These are phyloP conservation scores for Ormia ochracea DNA, from an alignment of 2,888 invertebrate species.

Conservation along the genomic window DNA sequence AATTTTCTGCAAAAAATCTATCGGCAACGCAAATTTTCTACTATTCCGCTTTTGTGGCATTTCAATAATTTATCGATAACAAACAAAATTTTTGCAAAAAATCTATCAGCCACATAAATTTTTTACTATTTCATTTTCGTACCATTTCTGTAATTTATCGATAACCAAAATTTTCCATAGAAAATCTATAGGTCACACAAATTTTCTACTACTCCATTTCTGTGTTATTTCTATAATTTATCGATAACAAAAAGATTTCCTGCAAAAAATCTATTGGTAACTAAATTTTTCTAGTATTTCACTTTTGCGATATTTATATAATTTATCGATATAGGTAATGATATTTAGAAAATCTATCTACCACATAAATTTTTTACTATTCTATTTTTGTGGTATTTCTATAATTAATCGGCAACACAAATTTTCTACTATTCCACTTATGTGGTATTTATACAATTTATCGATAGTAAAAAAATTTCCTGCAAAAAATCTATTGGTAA, in stretches of 20 bases:
- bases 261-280: too few relatives aligned
- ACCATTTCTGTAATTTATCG: neutral
- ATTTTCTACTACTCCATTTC: too few relatives aligned
- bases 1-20: neutral
- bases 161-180: neutral
- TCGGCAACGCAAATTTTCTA: neutral
- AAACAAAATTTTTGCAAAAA: neutral
- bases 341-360: neutral
- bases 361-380: too few relatives aligned
- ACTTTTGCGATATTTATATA: too few relatives aligned
- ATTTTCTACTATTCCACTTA: too few relatives aligned
- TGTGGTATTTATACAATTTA: neutral
- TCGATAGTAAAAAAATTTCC: neutral
- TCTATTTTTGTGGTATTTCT: too few relatives aligned
- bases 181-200: neutral
- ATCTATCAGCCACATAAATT: neutral
- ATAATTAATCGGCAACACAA: too few relatives aligned
- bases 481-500: neutral
- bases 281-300: too few relatives aligned
- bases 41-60: too few relatives aligned
- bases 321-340: neutral
- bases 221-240: too few relatives aligned
- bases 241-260: too few relatives aligned
- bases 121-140: too few relatives aligned
- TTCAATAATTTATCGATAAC: neutral